These are phyloP conservation scores for Onychomys torridus DNA, from an alignment of 2,797 vertebrate species.

Conservation along the genomic window DNA sequence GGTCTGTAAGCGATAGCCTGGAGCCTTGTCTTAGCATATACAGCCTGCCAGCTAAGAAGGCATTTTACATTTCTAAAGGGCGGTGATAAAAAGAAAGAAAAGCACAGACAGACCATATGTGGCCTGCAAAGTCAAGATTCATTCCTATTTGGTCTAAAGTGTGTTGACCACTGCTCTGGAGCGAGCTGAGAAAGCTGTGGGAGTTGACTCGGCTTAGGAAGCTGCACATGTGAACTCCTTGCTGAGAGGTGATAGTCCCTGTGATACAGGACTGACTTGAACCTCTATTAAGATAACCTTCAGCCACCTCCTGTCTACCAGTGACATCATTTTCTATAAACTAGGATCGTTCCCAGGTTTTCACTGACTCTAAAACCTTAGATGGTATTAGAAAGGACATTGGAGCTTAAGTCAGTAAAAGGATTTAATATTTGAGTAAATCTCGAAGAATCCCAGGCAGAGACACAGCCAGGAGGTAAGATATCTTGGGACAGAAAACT, in stretches of 20 bases:
- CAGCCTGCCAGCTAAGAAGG: background rate
- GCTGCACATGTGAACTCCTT: background rate
- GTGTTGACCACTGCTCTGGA: slow-evolving; percentile 31
- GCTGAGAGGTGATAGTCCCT: background rate
- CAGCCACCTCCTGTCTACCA: background rate
- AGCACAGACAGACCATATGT: background rate
- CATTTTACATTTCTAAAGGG: slow-evolving; percentile 53
- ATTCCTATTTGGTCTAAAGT: background rate
- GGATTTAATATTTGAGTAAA: slow-evolving; percentile 25
- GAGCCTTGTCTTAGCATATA: background rate
- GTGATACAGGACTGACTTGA: background rate
- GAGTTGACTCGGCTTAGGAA: background rate
- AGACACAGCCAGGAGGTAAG: background rate
- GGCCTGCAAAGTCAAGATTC: background rate
- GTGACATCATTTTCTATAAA: background rate
- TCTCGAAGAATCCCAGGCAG: slow-evolving; percentile 23
- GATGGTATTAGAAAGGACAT: slow-evolving; percentile 1
- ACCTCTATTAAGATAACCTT: background rate
- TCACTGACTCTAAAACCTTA: slow-evolving; percentile 9
- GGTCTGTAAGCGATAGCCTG: background rate
- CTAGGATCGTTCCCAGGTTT: background rate
- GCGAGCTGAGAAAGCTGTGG: background rate
- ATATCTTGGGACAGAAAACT: background rate
- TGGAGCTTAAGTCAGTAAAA: slow-evolving; percentile 29
- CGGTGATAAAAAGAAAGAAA: slow-evolving; percentile 61